These are phyloP conservation scores for Apotomis betuletana DNA, from an alignment of 2,888 invertebrate species.

Conservation along the genomic window DNA sequence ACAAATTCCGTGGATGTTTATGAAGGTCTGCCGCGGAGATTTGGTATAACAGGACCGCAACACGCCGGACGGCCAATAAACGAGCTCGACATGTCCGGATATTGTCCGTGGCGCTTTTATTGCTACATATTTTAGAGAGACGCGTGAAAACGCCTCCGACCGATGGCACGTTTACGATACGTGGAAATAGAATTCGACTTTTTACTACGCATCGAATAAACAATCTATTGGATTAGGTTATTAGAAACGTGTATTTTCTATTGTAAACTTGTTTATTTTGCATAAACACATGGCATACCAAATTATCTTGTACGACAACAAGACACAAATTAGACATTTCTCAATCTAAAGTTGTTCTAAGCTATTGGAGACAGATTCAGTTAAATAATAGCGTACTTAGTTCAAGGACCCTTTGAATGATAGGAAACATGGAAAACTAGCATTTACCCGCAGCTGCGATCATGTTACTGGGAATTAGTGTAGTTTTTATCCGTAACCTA, in stretches of 20 bases:
- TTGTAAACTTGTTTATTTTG: conserved; percentile 23
- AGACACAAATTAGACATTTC: background rate
- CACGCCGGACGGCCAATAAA: conserved; percentile 74
- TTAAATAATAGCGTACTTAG: no score
- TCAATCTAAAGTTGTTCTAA: background rate
- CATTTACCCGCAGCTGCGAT: no score
- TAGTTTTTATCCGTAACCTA: no score
- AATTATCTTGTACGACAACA: conserved; percentile 1
- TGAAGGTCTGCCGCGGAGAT: conserved; percentile 65
- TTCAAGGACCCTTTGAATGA: no score
- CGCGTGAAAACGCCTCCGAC: conserved; percentile 55
- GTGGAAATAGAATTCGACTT: conserved; percentile 57
- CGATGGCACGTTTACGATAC: conserved; percentile 63
- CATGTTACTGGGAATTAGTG: no score
- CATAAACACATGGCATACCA: conserved; percentile 20
- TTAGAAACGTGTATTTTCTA: conserved; percentile 10
- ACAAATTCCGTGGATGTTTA: conserved; percentile 62
- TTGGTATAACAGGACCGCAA: conserved; percentile 61
- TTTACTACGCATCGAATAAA: conserved; percentile 44
- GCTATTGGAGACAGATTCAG: no score
- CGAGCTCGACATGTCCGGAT: conserved; percentile 72
- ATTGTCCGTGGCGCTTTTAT: conserved; percentile 73
- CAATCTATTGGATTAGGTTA: conserved; percentile 19
- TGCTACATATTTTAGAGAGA: conserved; percentile 72
- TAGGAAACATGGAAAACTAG: no score